Evolutionary conservation across 2,113 vertebrate species (phyloP).

Genomic region (Barbus barbus): DNA sequence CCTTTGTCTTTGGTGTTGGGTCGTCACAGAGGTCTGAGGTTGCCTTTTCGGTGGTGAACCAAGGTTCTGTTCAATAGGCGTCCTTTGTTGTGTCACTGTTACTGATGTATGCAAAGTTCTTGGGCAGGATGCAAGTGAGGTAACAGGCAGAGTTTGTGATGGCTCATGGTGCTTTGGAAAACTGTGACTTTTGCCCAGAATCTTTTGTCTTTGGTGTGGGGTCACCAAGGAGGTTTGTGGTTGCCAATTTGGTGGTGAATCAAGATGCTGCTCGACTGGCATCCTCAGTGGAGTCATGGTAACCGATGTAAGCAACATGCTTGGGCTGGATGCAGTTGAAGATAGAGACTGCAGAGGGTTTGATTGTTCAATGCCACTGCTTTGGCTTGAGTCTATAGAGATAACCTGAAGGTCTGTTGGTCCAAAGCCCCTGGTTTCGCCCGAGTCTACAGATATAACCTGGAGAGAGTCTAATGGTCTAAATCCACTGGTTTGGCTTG

Average conservation of each 20-base stretch:
- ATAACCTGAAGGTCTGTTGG: neutral
- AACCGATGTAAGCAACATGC: neutral
- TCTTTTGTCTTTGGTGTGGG: neutral
- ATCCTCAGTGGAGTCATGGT: neutral
- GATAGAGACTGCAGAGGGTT: neutral
- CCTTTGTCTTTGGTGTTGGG: neutral
- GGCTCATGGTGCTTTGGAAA: slow-evolving; percentile 21
- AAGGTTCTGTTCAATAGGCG: neutral
- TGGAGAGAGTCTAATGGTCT: neutral
- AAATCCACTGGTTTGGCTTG: neutral
- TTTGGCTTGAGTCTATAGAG: neutral
- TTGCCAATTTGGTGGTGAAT: neutral
- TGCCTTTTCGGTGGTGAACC: neutral
- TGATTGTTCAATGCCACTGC: neutral
- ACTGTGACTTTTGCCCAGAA: neutral
- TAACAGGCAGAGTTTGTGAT: slow-evolving; percentile 23
- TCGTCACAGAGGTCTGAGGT: neutral
- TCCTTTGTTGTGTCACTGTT: neutral
- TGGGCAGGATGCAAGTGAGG: neutral
- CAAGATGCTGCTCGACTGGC: neutral
- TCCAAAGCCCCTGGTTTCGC: neutral
- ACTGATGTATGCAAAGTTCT: neutral
- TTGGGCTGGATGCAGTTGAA: neutral
- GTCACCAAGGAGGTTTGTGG: neutral
- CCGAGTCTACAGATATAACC: neutral